A percentile compares a stretch with the other conserved stretches of the same genome.
Conservation (phyloP, 2,113 vertebrate genomes). For the Peromyscus leucopus region DNA sequence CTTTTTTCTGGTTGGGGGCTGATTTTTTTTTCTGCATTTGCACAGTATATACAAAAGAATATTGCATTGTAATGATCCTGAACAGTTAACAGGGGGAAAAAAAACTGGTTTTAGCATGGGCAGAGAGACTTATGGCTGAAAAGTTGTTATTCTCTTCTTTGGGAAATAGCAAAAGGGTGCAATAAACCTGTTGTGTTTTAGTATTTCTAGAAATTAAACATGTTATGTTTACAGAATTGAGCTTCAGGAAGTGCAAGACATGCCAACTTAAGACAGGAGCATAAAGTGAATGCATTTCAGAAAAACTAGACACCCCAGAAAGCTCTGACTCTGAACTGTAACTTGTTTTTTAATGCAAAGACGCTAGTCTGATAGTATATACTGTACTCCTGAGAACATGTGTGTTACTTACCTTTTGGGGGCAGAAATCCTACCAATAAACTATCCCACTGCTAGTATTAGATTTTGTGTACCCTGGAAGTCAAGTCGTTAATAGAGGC, state of each 20-base stretch:
- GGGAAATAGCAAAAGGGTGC: constrained; percentile 84
- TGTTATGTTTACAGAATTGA: constrained; percentile 86
- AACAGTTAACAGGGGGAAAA: neutral
- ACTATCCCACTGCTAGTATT: constrained; percentile 86
- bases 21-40: constrained; percentile 76
- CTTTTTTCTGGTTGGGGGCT: constrained; percentile 74
- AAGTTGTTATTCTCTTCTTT: constrained; percentile 76
- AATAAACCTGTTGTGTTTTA: constrained; percentile 83
- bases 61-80: constrained; percentile 74
- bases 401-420: constrained; percentile 86
- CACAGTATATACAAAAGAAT: constrained; percentile 70
- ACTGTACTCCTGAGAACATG: constrained; percentile 84
- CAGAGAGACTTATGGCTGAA: constrained; percentile 78
- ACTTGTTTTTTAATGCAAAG: constrained; percentile 86
- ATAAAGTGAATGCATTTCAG: constrained; percentile 82
- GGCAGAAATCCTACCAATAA: constrained; percentile 85
- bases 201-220: constrained; percentile 86
- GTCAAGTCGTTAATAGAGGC: constrained; percentile 78
- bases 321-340: constrained; percentile 81
- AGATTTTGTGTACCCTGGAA: constrained; percentile 83
- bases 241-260: constrained; percentile 84
- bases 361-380: constrained; percentile 85
- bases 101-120: constrained; percentile 51
- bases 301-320: constrained; percentile 81
- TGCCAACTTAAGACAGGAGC: constrained; percentile 84